Evolutionary conservation across 2,797 vertebrate species (phyloP).

Genomic region (Oreochromis grahami): DNA sequence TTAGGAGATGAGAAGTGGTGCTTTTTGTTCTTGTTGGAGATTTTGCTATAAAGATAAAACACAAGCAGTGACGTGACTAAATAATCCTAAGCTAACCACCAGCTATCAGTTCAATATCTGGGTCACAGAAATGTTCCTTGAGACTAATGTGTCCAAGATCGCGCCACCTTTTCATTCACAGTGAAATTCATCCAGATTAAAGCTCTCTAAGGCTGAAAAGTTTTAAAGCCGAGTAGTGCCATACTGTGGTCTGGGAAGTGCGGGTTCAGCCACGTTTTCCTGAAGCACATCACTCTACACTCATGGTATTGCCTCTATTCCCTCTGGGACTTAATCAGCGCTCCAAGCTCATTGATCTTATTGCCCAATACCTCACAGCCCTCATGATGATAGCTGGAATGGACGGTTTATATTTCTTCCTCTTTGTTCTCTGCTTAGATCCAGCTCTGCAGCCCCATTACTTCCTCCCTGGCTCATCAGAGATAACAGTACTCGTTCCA

Average conservation of each 20-base stretch:
- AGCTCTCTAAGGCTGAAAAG: neutral
- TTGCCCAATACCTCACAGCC: neutral
- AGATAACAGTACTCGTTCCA: neutral
- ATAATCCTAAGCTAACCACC: neutral
- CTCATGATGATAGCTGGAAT: neutral
- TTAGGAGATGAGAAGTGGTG: neutral
- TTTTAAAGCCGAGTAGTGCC: neutral
- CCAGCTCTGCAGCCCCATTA: neutral
- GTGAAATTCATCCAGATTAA: neutral
- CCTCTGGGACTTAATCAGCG: neutral
- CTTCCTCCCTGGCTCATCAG: neutral
- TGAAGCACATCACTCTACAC: neutral
- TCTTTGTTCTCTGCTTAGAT: neutral
- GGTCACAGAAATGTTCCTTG: neutral
- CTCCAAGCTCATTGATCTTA: neutral
- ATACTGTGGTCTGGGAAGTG: neutral
- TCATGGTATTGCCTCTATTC: neutral
- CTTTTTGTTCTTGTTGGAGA: neutral
- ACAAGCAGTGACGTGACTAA: neutral
- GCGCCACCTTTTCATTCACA: neutral
- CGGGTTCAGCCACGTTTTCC: neutral
- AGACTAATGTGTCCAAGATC: neutral
- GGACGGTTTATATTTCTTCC: neutral
- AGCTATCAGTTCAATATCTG: neutral
- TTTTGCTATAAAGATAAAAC: neutral